Evolutionary conservation across 2,113 vertebrate genomes (phyloP).

Genomic region (Hemiprocne comata): DNA sequence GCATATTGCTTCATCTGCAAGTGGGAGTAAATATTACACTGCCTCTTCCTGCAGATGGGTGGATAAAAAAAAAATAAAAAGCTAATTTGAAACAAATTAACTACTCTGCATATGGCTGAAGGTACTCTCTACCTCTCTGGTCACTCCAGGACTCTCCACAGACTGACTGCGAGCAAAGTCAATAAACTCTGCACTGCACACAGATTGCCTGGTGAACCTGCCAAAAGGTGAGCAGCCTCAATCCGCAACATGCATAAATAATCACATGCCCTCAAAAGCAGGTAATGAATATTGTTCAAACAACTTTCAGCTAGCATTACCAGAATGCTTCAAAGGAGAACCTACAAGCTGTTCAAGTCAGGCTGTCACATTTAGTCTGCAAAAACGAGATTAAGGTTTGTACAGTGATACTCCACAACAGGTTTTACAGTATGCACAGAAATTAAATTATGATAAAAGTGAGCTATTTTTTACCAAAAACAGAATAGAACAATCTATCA

Average conservation of each 20-base stretch:
- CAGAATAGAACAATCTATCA: slow-evolving; percentile 79
- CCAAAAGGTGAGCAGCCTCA: slow-evolving; percentile 6
- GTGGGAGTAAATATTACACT: slow-evolving; percentile 38
- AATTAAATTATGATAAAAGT: slow-evolving; percentile 77
- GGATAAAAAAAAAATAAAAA: neutral
- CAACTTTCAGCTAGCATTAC: slow-evolving; percentile 33
- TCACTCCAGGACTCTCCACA: neutral
- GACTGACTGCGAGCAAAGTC: neutral
- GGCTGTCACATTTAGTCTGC: slow-evolving; percentile 53
- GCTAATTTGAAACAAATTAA: slow-evolving; percentile 41
- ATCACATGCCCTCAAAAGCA: neutral
- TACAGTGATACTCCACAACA: slow-evolving; percentile 72
- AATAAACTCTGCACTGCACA: neutral
- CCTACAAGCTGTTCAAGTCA: slow-evolving; percentile 39
- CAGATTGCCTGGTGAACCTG: neutral
- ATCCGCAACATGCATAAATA: neutral
- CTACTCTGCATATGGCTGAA: neutral
- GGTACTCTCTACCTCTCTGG: neutral
- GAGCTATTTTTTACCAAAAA: slow-evolving; percentile 79
- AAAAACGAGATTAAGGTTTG: slow-evolving; percentile 56
- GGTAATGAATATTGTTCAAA: slow-evolving; percentile 45
- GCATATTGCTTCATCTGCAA: slow-evolving; percentile 37
- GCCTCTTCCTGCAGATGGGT: neutral
- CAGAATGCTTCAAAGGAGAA: slow-evolving; percentile 50
- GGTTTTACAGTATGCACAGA: slow-evolving; percentile 76